Evolutionary conservation across 2,888 invertebrate genomes (phyloP).

Genomic region (Pasiphila rectangulata): DNA sequence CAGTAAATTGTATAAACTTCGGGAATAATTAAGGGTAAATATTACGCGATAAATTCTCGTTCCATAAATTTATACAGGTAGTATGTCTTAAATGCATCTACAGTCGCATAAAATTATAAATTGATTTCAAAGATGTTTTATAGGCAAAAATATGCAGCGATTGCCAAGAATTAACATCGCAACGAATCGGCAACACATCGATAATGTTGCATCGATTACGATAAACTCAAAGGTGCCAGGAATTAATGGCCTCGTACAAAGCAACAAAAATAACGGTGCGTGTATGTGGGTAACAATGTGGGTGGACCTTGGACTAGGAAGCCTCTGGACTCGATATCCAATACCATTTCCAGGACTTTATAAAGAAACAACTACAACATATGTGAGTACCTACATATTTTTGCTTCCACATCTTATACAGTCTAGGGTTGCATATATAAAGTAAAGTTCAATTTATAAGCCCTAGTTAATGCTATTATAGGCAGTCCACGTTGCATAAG

Average conservation of each 20-base stretch:
- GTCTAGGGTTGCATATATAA: not conserved
- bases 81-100: too few species aligned
- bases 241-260: conserved; percentile 40
- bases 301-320: conserved; percentile 21
- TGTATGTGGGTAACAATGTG: conserved; percentile 32
- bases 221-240: conserved; percentile 39
- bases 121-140: not conserved
- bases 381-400: not conserved
- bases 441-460: conserved; percentile 11
- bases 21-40: too few species aligned
- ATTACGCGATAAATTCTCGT: too few species aligned
- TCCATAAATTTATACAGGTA: too few species aligned
- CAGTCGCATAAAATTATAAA: too few species aligned
- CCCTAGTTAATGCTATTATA: conserved; percentile 14
- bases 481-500: conserved; percentile 17
- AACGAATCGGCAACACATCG: conserved; percentile 24
- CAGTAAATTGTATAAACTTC: too few species aligned
- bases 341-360: not conserved
- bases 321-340: conserved; percentile 4
- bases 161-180: not conserved
- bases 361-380: not conserved
- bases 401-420: not conserved
- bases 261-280: conserved; percentile 41
- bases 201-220: conserved; percentile 33
- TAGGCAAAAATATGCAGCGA: not conserved